A percentile compares a stretch with the other conserved stretches of the same genome.
Conservation (phyloP, 2,888 invertebrate genomes). For the Stenchaetothrips biformis region DNA sequence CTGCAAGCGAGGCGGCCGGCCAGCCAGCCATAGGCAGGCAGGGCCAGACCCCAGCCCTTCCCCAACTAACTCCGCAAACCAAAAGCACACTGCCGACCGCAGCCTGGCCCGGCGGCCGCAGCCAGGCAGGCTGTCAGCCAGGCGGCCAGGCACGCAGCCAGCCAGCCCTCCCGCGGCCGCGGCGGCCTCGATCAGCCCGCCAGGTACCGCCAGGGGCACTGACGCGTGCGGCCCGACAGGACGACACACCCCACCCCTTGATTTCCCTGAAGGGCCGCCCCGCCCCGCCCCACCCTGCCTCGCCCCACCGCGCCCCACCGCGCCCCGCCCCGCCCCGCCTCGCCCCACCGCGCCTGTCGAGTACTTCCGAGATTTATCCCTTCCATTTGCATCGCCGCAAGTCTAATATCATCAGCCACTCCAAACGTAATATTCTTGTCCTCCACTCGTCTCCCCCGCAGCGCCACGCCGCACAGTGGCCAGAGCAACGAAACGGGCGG, state of each 20-base stretch:
- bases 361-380: constrained; percentile 7
- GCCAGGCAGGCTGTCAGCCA: background rate
- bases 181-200: background rate
- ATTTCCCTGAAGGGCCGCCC: constrained; percentile 20
- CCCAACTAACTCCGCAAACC: background rate
- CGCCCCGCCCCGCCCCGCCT: background rate
- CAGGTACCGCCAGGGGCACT: background rate
- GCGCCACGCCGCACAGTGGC: too few species aligned
- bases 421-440: background rate
- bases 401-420: background rate
- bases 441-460: too few species aligned
- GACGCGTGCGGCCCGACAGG: background rate
- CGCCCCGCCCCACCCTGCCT: background rate
- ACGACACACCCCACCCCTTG: background rate
- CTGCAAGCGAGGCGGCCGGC: background rate
- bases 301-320: background rate
- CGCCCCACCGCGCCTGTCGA: background rate
- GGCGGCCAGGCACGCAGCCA: background rate
- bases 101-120: background rate
- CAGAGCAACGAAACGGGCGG: too few species aligned
- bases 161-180: background rate
- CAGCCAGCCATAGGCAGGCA: background rate
- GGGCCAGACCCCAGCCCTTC: background rate
- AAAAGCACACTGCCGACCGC: constrained; percentile 9
- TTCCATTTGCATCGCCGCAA: background rate